phyloP scores from a whole-genome alignment of 2,888 invertebrate species.

The Megamerina dolium region DNA sequence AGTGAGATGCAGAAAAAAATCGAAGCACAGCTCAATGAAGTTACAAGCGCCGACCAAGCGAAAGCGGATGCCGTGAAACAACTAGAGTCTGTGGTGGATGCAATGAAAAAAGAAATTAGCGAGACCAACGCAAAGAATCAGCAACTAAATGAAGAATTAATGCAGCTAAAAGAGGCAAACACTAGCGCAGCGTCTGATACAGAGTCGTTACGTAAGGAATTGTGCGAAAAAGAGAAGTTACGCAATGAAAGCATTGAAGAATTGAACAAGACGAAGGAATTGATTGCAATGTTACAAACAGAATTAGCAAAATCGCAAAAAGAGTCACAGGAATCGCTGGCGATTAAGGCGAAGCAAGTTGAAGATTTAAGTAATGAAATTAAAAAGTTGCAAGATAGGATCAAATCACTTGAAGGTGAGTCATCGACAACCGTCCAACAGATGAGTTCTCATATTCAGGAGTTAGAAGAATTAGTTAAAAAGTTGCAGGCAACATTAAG shows the following conservation, averaged over 20 bases:
- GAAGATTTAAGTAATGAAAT: slow-evolving; percentile 16
- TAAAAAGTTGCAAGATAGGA: slow-evolving; percentile 18
- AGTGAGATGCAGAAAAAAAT: slow-evolving; percentile 12
- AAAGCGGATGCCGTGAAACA: slow-evolving; percentile 9
- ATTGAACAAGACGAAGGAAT: slow-evolving; percentile 13
- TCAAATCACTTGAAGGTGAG: slow-evolving; percentile 14
- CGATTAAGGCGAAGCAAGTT: slow-evolving; percentile 15
- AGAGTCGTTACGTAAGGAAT: slow-evolving; percentile 4
- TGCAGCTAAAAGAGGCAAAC: slow-evolving; percentile 9
- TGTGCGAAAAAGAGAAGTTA: slow-evolving; percentile 12
- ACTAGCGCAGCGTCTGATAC: slow-evolving; percentile 2
- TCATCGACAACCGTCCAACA: slow-evolving; percentile 18
- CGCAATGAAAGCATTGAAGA: slow-evolving; percentile 6
- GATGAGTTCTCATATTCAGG: slow-evolving; percentile 17
- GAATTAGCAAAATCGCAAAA: slow-evolving; percentile 8
- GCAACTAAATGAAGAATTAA: slow-evolving; percentile 32
- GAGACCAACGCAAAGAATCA: slow-evolving; percentile 30
- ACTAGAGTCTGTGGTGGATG: slow-evolving; percentile 53
- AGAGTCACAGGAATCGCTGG: slow-evolving; percentile 8
- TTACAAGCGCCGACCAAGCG: slow-evolving; percentile 12
- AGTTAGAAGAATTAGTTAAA: slow-evolving; percentile 20
- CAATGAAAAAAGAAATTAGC: slow-evolving; percentile 25
- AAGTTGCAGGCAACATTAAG: slow-evolving; percentile 18
- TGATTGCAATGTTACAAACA: slow-evolving; percentile 10
- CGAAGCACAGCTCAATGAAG: slow-evolving; percentile 16